These are phyloP conservation scores for Drosophila algonquin DNA, from an alignment of 2,888 invertebrate species.

Conservation along the genomic window DNA sequence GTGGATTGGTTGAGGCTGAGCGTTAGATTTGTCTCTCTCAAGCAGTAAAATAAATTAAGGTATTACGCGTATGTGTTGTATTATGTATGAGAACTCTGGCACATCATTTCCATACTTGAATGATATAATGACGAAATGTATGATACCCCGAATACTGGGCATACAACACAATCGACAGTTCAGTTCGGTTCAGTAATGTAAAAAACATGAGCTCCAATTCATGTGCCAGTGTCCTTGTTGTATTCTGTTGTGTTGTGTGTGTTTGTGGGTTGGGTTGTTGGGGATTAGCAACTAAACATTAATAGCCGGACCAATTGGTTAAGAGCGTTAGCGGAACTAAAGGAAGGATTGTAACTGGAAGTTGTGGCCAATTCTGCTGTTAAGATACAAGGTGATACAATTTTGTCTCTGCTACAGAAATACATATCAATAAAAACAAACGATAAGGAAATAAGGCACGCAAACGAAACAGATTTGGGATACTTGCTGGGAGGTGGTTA, in stretches of 20 bases:
- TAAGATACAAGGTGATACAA: conserved; percentile 39
- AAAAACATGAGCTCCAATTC: neutral
- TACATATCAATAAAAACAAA: conserved; percentile 7
- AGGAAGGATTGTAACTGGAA: conserved; percentile 18
- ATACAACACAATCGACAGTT: neutral
- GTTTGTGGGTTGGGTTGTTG: conserved; percentile 14
- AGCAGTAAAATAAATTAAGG: neutral
- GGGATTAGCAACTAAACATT: conserved; percentile 61
- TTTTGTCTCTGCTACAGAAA: conserved; percentile 26
- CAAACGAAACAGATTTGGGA: conserved; percentile 35
- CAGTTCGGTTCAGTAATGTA: neutral
- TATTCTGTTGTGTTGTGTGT: conserved; percentile 1
- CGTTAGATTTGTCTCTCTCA: neutral
- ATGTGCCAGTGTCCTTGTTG: conserved; percentile 21
- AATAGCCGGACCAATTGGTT: conserved; percentile 62
- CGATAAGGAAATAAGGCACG: conserved; percentile 28
- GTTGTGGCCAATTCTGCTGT: conserved; percentile 33
- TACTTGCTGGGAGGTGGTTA: conserved; percentile 38
- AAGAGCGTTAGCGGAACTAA: conserved; percentile 46
- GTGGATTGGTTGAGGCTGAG: conserved; percentile 35
- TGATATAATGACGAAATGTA: neutral
- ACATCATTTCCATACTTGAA: neutral
- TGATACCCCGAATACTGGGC: neutral
- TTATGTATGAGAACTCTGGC: neutral
- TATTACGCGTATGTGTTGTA: no score